Percentiles rank a stretch among this genome's conserved stretches.
These are phyloP conservation scores for Leptinotarsa tumamoca DNA, from an alignment of 2,888 invertebrate genomes.

Conservation along the genomic window DNA sequence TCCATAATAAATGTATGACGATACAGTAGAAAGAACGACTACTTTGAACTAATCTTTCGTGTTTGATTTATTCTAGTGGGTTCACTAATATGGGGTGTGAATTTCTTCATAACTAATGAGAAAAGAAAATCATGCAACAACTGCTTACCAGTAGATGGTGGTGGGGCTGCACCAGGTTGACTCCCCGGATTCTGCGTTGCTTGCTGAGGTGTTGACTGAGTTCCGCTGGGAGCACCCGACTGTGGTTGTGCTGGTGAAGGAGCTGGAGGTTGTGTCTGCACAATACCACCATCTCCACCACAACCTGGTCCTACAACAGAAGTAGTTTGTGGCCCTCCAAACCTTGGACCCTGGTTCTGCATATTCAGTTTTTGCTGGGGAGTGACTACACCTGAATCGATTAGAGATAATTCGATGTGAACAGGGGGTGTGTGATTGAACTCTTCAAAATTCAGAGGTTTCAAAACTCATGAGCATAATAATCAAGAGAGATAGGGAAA, in stretches of 20 bases:
- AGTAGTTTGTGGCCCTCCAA: constrained; percentile 62
- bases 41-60: too few relatives aligned
- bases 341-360: constrained; percentile 52
- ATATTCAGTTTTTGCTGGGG: constrained; percentile 67
- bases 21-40: too few relatives aligned
- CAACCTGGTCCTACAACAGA: constrained; percentile 67
- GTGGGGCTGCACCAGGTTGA: constrained; percentile 57
- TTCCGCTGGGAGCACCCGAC: constrained; percentile 76
- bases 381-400: constrained; percentile 67
- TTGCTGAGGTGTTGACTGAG: constrained; percentile 71
- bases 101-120: too few relatives aligned
- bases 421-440: background rate
- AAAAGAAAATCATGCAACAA: constrained; percentile 2
- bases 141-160: constrained; percentile 64
- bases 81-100: too few relatives aligned
- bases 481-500: too few relatives aligned
- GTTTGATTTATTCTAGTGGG: too few relatives aligned
- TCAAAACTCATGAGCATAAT: too few relatives aligned
- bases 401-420: background rate
- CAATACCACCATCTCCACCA: constrained; percentile 75
- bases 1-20: too few relatives aligned
- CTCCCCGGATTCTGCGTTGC: constrained; percentile 65
- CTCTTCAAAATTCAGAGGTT: too few relatives aligned
- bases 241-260: constrained; percentile 84
- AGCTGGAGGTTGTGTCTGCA: constrained; percentile 82